Percentiles rank a stretch among this genome's conserved stretches.
These are phyloP conservation scores for Drosophila kepulauana DNA, from an alignment of 1,140 invertebrate genomes.

Conservation along the genomic window DNA sequence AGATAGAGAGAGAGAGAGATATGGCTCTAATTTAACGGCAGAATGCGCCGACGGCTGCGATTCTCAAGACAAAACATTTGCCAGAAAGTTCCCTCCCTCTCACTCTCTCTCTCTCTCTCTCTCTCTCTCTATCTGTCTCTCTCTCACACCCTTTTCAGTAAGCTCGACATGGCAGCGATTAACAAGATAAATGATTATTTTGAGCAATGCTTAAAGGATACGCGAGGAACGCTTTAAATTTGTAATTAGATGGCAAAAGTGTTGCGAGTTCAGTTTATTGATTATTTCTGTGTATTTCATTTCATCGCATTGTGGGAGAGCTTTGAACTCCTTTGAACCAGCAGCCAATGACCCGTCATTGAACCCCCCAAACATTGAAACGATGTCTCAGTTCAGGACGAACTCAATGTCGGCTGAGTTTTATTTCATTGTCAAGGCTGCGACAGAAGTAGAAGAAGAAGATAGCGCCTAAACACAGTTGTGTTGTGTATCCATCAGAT, in stretches of 20 bases:
- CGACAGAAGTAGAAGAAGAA: no score
- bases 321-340: conserved; percentile 31
- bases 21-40: conserved; percentile 74
- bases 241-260: conserved; percentile 58
- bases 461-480: no score
- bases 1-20: conserved; percentile 33
- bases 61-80: conserved; percentile 68
- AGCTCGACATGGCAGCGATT: conserved; percentile 65
- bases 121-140: not conserved
- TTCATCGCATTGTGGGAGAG: not conserved
- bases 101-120: not conserved
- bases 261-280: conserved; percentile 19
- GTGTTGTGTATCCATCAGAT: conserved; percentile 13
- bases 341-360: conserved; percentile 39
- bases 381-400: not conserved
- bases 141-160: not conserved
- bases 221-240: conserved; percentile 56
- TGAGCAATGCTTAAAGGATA: conserved; percentile 68
- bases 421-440: conserved; percentile 69
- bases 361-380: not conserved
- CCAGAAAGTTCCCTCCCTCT: conserved; percentile 32
- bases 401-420: conserved; percentile 8
- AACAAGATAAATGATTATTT: conserved; percentile 80
- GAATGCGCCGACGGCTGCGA: conserved; percentile 55
- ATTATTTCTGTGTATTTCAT: not conserved